Evolutionary conservation across 2,888 invertebrate genomes (phyloP).

Genomic region (Cerceris rybyensis): DNA sequence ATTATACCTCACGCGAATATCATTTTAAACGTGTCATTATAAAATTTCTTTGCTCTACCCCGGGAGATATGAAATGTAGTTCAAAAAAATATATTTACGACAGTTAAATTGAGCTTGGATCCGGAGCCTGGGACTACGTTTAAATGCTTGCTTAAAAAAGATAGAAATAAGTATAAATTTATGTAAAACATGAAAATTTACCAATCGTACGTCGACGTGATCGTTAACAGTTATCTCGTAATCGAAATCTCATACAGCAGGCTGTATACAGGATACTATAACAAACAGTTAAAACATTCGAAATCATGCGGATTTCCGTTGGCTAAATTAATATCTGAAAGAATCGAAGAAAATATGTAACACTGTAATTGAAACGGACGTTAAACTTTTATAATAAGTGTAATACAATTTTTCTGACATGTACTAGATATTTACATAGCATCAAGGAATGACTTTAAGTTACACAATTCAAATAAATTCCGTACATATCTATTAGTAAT

Average conservation of each 20-base stretch:
- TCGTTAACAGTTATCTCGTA: slow-evolving; percentile 8
- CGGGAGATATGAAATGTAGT: slow-evolving; percentile 14
- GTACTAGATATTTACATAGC: slow-evolving; percentile 54
- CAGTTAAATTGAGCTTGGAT: slow-evolving; percentile 9
- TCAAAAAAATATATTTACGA: slow-evolving; percentile 28
- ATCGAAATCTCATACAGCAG: slow-evolving; percentile 9
- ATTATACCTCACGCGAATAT: not conserved
- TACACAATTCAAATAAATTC: slow-evolving; percentile 50
- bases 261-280: slow-evolving; percentile 9
- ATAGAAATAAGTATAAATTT: slow-evolving; percentile 18
- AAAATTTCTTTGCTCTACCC: not conserved
- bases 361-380: slow-evolving; percentile 36
- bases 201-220: slow-evolving; percentile 18
- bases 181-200: slow-evolving; percentile 5
- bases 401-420: slow-evolving; percentile 19
- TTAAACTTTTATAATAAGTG: slow-evolving; percentile 22
- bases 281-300: slow-evolving; percentile 25
- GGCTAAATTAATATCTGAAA: slow-evolving; percentile 4
- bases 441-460: slow-evolving; percentile 57
- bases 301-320: slow-evolving; percentile 8
- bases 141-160: not conserved
- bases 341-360: slow-evolving; percentile 21
- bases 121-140: not conserved
- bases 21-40: not conserved
- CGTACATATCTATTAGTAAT: slow-evolving; percentile 33